These are phyloP conservation scores for Neuroscelio doddi DNA, from an alignment of 2,888 invertebrate species.

Conservation along the genomic window DNA sequence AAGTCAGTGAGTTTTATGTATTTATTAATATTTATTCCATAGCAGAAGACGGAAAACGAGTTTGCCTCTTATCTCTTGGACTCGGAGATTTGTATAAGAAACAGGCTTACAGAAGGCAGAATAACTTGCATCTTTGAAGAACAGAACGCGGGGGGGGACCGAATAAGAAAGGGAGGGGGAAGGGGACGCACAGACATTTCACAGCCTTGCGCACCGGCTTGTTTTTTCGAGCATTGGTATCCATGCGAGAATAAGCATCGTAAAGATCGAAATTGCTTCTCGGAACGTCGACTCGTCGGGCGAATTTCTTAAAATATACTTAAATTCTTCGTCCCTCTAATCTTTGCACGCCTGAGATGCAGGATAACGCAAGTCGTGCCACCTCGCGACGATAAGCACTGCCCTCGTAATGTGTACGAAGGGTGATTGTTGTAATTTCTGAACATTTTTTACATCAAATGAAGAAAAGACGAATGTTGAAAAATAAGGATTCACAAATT, in stretches of 20 bases:
- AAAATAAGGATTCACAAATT: too few relatives aligned
- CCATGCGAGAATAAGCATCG: slow-evolving; percentile 58
- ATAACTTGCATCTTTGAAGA: slow-evolving; percentile 16
- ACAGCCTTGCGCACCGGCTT: slow-evolving; percentile 17
- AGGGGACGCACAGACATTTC: slow-evolving; percentile 8
- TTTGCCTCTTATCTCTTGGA: too few relatives aligned
- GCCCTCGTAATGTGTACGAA: not conserved
- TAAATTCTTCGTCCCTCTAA: slow-evolving; percentile 10
- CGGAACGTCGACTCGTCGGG: slow-evolving; percentile 57
- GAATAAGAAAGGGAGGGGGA: slow-evolving; percentile 29
- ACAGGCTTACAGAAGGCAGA: slow-evolving; percentile 10
- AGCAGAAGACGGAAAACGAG: too few relatives aligned
- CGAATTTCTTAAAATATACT: slow-evolving; percentile 62
- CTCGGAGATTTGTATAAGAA: too few relatives aligned
- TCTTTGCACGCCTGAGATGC: not conserved
- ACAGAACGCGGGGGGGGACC: not conserved
- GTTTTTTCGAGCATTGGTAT: slow-evolving; percentile 1
- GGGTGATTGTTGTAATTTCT: too few relatives aligned
- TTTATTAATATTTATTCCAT: too few relatives aligned
- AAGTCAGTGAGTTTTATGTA: too few relatives aligned
- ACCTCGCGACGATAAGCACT: too few relatives aligned
- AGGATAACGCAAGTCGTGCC: not conserved
- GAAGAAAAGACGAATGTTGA: too few relatives aligned
- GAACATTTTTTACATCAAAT: too few relatives aligned
- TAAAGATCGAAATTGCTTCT: slow-evolving; percentile 67